These are phyloP conservation scores for Gerris lacustris DNA, from an alignment of 2,888 invertebrate species.

Conservation along the genomic window DNA sequence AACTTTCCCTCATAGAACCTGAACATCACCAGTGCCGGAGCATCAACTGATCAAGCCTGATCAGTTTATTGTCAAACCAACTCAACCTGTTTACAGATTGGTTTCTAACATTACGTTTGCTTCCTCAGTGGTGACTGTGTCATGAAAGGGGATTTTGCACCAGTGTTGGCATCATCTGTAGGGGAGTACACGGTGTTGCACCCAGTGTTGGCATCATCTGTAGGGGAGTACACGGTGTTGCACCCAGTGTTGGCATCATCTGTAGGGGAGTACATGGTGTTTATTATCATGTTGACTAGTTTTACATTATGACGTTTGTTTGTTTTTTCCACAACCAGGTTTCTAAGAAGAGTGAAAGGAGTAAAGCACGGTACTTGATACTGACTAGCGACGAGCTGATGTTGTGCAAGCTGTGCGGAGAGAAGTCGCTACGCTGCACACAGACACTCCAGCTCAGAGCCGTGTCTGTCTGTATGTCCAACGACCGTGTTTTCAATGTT, in stretches of 20 bases:
- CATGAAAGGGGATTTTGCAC: no score
- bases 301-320: not conserved
- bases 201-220: no score
- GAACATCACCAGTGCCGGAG: no score
- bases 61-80: no score
- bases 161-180: no score
- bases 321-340: constrained; percentile 23
- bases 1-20: no score
- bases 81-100: no score
- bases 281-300: not conserved
- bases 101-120: no score
- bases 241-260: not conserved
- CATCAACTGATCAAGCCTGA: no score
- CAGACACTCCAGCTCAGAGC: constrained; percentile 58
- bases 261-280: not conserved
- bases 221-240: no score
- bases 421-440: constrained; percentile 48
- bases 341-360: constrained; percentile 28
- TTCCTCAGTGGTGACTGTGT: no score
- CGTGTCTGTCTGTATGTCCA: constrained; percentile 45
- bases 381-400: constrained; percentile 60
- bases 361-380: constrained; percentile 50
- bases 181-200: no score
- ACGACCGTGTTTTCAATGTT: constrained; percentile 49
- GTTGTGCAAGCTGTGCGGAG: constrained; percentile 53